Evolutionary conservation across 2,797 vertebrate species (phyloP), one percentile per base, ranked within the genome.

Genomic region (Harpagifer antarcticus): DNA sequence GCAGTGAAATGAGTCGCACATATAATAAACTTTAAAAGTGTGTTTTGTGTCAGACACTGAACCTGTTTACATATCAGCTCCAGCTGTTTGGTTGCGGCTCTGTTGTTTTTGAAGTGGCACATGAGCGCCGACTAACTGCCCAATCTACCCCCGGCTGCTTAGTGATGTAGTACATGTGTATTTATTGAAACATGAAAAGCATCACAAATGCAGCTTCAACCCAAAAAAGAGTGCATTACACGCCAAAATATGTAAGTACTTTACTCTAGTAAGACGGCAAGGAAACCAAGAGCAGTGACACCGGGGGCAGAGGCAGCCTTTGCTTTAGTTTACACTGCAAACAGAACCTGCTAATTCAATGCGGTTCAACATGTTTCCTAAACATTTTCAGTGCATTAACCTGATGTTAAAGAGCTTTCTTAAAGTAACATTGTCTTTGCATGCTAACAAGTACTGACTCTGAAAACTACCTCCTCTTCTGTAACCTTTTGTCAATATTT

Each of bases 31-130:
- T 33, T 66, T 53, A 33, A 27, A 68, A 52, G 16, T 1, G 40
- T 79, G 75, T 73, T 54, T 33, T 1, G 40, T 85, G 72, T 79
- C 74, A 76, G 57, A 82, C 50, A 4, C 17, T 0, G 5, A 63
- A 27, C 52, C 57, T 42, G 72, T 84, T 74, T 59, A 71, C 83
- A 76, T 82, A 78, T 77, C 73, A 65, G 58, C 74, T 78, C 78
- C 65, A 56, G 57, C 78, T 83, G 78, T 84, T 74, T 48, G 68
- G 72, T 65, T 37, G 81, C 14, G 63, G 71, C 59, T 70, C 19
- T 70, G 61, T 60, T 86, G 78, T 58, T 76, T 84, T 68, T 84
- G 61, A 90, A 89, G 85, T 78, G 79, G 77, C 75, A 84, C 80
- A 82, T 48, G 72, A 87, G 81, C 83, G 76, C 65, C 45, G 55